These are phyloP conservation scores for Trypoxylon attenuatum DNA, from an alignment of 2,888 invertebrate genomes.

Conservation along the genomic window DNA sequence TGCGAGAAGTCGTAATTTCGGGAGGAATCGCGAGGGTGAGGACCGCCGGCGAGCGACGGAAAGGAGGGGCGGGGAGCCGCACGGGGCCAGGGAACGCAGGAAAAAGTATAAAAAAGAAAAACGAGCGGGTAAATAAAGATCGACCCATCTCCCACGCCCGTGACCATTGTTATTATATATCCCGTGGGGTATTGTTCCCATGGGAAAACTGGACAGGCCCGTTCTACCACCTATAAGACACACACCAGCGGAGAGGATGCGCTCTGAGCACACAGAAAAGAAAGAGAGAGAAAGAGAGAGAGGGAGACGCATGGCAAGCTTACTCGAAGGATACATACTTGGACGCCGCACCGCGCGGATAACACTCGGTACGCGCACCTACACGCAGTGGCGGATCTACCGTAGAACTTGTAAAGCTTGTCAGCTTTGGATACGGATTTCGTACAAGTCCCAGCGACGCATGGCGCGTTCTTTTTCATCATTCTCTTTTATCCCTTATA, in stretches of 20 bases:
- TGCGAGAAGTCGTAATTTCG: conserved; percentile 44
- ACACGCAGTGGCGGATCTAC: conserved; percentile 6
- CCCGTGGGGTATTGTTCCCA: conserved; percentile 68
- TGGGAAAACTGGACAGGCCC: conserved; percentile 69
- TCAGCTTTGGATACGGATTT: no score
- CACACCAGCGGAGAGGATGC: conserved; percentile 13
- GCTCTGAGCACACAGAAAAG: no score
- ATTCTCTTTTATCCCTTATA: no score
- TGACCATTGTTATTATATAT: conserved; percentile 67
- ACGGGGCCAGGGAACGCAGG: conserved; percentile 15
- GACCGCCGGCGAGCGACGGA: no score
- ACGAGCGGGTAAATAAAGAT: conserved; percentile 65
- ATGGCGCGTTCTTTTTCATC: no score
- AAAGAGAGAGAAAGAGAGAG: neutral
- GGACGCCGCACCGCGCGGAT: conserved; percentile 7
- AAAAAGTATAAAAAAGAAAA: conserved; percentile 45
- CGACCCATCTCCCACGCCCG: conserved; percentile 64
- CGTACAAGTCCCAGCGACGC: no score
- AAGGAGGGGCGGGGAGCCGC: conserved; percentile 23
- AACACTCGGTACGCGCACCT: conserved; percentile 27
- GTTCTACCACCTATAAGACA: conserved; percentile 61
- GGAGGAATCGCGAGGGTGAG: conserved; percentile 41
- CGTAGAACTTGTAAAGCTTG: no score
- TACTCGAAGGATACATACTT: no score
- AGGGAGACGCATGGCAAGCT: conserved; percentile 1